phyloP scores from a whole-genome alignment of 2,113 vertebrate genomes.

The Ceuthmochares aereus region DNA sequence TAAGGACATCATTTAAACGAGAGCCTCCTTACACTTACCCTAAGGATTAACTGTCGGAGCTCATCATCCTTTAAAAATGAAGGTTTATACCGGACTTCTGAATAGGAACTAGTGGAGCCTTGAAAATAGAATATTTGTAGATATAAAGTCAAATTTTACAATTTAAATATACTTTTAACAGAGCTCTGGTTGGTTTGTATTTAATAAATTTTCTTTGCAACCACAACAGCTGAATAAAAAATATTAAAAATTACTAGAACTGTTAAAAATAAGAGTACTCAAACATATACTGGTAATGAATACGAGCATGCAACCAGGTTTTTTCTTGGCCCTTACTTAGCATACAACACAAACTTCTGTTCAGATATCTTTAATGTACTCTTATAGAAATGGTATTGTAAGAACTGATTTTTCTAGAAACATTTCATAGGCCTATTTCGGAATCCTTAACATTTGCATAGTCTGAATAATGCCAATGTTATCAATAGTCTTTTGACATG shows the following conservation, averaged over 20 bases:
- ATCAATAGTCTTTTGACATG: background rate
- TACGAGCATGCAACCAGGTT: rapidly evolving
- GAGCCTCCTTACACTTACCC: conserved; percentile 72
- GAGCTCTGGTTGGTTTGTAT: background rate
- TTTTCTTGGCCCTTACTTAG: background rate
- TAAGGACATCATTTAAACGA: background rate
- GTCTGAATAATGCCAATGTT: background rate
- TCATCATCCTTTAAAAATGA: conserved; percentile 90
- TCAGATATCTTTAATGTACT: background rate
- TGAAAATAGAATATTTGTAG: background rate
- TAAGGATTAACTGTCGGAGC: conserved; percentile 86
- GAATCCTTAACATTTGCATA: background rate
- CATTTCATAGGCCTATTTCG: background rate
- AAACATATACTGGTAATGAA: background rate
- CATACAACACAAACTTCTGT: background rate
- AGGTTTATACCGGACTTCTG: conserved; percentile 86
- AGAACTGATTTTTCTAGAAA: background rate
- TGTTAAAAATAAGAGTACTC: background rate
- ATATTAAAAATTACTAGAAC: background rate
- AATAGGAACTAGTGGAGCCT: conserved; percentile 84
- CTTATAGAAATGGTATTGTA: background rate
- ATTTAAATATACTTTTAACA: background rate
- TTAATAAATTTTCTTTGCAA: background rate
- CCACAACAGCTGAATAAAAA: background rate
- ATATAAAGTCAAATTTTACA: background rate